phyloP scores from a whole-genome alignment of 1,140 invertebrate species.

The Sycobia sp. region DNA sequence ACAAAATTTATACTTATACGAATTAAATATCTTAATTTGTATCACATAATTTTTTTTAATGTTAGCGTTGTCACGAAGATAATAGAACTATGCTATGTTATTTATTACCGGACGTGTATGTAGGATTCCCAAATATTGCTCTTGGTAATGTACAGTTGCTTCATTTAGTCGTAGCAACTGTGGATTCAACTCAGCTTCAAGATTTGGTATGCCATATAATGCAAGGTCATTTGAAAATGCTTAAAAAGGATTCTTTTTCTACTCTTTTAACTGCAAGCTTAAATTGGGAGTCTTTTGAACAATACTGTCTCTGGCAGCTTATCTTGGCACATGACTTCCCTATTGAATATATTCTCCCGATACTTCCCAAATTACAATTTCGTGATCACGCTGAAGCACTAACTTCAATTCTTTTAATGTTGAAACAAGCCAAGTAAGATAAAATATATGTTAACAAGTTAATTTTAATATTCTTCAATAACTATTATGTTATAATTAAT shows the following conservation, averaged over 20 bases:
- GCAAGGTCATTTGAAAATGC: constrained; percentile 84
- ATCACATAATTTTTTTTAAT: constrained; percentile 19
- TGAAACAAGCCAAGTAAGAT: constrained; percentile 86
- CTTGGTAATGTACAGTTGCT: constrained; percentile 85
- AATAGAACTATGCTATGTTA: constrained; percentile 87
- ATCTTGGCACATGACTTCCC: constrained; percentile 91
- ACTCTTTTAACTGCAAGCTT: constrained; percentile 80
- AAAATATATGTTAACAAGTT: not conserved
- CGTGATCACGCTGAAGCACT: constrained; percentile 89
- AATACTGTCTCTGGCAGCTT: constrained; percentile 95
- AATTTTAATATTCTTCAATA: not conserved
- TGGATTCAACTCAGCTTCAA: constrained; percentile 88
- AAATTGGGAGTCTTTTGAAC: constrained; percentile 95
- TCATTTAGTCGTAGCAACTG: constrained; percentile 83
- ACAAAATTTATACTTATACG: not conserved
- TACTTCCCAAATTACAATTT: constrained; percentile 88
- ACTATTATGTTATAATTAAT: not conserved
- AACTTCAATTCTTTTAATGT: constrained; percentile 85
- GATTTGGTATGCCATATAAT: constrained; percentile 88
- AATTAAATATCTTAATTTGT: not conserved
- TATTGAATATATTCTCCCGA: constrained; percentile 85
- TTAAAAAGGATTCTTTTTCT: constrained; percentile 76
- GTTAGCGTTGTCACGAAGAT: constrained; percentile 80
- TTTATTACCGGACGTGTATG: constrained; percentile 89
- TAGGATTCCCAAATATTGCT: constrained; percentile 84